Conservation (phyloP, 2,888 invertebrate species). For the Aquatica leii region DNA sequence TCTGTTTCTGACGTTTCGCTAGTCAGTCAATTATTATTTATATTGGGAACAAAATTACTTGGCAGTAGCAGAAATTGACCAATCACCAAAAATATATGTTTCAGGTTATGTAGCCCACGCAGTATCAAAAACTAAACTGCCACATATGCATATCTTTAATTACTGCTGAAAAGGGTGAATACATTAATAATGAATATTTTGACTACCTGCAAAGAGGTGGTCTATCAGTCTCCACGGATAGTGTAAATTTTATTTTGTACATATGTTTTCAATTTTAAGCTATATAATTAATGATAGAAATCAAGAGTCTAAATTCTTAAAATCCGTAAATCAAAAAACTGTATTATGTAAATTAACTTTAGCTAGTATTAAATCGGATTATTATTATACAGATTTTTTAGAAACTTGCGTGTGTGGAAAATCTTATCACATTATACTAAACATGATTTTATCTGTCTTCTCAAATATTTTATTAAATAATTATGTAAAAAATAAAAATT, state of each 20-base stretch:
- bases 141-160: too few species aligned
- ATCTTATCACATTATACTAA: too few species aligned
- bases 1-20: not conserved
- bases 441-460: not conserved
- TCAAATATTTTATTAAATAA: too few species aligned
- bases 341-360: constrained; percentile 35
- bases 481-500: too few species aligned
- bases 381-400: not conserved
- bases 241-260: not conserved
- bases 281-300: constrained; percentile 3
- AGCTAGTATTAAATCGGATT: too few species aligned
- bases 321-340: constrained; percentile 5
- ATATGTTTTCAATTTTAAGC: too few species aligned
- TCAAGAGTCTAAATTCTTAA: not conserved
- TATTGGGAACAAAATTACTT: constrained; percentile 15
- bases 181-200: too few species aligned
- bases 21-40: constrained; percentile 1
- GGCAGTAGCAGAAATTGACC: too few species aligned
- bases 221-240: too few species aligned
- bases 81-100: too few species aligned
- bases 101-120: constrained; percentile 11
- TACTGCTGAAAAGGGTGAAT: too few species aligned
- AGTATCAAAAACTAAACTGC: constrained; percentile 10
- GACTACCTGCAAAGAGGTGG: not conserved
- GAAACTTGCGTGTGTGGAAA: too few species aligned